Base-by-base conservation (phyloP, 64 coral and sea anemone species). In the Stichodactyla mertensii region DNA sequence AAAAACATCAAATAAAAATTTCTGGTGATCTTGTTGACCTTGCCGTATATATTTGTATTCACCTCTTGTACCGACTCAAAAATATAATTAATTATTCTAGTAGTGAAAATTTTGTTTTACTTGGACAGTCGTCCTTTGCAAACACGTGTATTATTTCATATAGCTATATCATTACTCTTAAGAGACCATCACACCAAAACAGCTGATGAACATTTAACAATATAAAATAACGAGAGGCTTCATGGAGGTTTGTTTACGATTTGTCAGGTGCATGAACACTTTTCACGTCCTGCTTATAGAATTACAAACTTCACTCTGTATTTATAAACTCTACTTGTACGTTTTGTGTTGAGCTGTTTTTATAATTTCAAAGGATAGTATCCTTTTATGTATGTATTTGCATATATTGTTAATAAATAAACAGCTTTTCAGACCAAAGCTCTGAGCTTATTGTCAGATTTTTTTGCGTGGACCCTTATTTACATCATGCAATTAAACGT, bases 61-160 rank as follows among this genome's bases (percentile, higher is more conserved):
- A 9, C 24, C 36, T 23, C 23, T 31, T 23, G 69, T 74, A 10
- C 18, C 24, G 19, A 66, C 12, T 9, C 22, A 20, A 9, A 70
- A 70, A 74, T 74, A 11, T 22, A 66, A 74, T 74, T 22, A 66
- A 74, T 74, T 31, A 74, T 74, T 74, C 69, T 27, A 69, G n/a
- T 11, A 31, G 69, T 22, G 18, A 66, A 66, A 74, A 27, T 31
- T 31, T 31, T 10, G 10, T 74, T 74, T 27, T 74, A 20, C 20
- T 22, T 66, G 19, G 24, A 27, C 69, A 69, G 6, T n/a, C 64
- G n/a, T 5, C 16, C 7, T 22, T 69, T 22, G n/a, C 19, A 22
- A 22, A n/a, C n/a, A 69, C 16, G 24, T 31, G 24, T 74, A 31
- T 31, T 31, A 74, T 74, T 28, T 31, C 69, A 31, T 74, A 74